Evolutionary conservation across 2,113 vertebrate genomes (phyloP).

Genomic region (Chiloscyllium plagiosum): DNA sequence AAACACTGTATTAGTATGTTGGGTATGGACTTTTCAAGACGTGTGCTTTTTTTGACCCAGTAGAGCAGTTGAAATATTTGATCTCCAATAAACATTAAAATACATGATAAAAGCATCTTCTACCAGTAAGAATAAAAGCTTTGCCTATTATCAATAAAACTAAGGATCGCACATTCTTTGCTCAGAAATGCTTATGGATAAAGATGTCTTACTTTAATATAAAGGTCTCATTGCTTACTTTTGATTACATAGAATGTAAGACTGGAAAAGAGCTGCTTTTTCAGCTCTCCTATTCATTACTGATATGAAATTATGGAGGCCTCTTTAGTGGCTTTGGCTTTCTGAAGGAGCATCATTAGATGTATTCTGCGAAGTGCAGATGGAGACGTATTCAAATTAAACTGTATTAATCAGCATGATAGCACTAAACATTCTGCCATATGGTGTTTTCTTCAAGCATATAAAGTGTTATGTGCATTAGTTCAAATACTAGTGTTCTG

Average conservation of each 20-base stretch:
- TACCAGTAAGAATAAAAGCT: not conserved
- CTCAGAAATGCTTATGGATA: not conserved
- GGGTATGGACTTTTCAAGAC: no score
- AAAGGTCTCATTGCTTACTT: not conserved
- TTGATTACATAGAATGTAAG: not conserved
- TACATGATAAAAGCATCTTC: not conserved
- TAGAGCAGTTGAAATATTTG: not conserved
- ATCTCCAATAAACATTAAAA: not conserved
- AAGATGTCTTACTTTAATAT: not conserved
- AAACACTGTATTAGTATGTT: no score
- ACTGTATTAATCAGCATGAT: conserved; percentile 17
- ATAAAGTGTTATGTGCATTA: not conserved
- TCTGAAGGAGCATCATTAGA: not conserved
- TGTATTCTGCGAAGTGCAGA: not conserved
- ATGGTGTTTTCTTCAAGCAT: not conserved
- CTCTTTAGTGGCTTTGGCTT: not conserved
- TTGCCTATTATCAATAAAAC: not conserved
- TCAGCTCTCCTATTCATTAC: not conserved
- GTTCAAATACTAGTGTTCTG: not conserved
- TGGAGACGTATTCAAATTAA: not conserved
- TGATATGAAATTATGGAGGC: not conserved
- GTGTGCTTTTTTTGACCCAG: no score
- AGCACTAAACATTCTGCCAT: not conserved
- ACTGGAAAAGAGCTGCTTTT: not conserved
- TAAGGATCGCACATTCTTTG: not conserved